Percentiles rank a stretch among this genome's conserved stretches.
Evolutionary conservation across 2,797 vertebrate genomes (phyloP).

Genomic region (Erpetoichthys calabaricus): DNA sequence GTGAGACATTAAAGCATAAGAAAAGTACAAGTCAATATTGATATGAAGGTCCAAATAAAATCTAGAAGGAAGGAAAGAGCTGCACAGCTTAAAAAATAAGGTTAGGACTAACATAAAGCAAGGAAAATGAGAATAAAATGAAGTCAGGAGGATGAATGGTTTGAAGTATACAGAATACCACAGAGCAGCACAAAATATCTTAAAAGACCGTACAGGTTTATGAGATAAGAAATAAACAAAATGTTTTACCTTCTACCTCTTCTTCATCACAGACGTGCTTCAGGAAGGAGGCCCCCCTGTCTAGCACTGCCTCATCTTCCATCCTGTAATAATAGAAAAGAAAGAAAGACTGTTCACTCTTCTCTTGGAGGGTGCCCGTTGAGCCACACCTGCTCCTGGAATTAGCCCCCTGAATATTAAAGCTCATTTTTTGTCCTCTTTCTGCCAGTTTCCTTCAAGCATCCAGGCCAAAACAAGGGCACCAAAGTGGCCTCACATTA

Average conservation of each 20-base stretch:
- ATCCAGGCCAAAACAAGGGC: conserved; percentile 24
- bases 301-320: conserved; percentile 96
- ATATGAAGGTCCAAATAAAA: no score
- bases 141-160: no score
- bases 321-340: conserved; percentile 97
- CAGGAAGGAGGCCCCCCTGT: conserved; percentile 85
- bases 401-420: conserved; percentile 60
- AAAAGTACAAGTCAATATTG: no score
- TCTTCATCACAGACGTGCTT: conserved; percentile 89
- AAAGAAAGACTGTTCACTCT: conserved; percentile 95
- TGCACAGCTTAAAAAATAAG: no score
- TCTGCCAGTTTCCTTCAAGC: conserved; percentile 19
- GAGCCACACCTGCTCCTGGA: conserved; percentile 62
- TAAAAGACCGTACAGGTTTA: not conserved
- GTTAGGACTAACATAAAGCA: no score
- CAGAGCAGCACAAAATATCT: not conserved
- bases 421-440: conserved; percentile 41
- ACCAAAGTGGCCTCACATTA: conserved; percentile 25
- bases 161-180: no score
- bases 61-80: no score
- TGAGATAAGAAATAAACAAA: not conserved
- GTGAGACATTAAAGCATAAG: no score
- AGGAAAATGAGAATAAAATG: no score
- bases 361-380: conserved; percentile 70
- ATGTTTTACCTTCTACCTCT: conserved; percentile 82